Conservation (phyloP, 2,797 vertebrate genomes). For the Aselliscus stoliczkanus region DNA sequence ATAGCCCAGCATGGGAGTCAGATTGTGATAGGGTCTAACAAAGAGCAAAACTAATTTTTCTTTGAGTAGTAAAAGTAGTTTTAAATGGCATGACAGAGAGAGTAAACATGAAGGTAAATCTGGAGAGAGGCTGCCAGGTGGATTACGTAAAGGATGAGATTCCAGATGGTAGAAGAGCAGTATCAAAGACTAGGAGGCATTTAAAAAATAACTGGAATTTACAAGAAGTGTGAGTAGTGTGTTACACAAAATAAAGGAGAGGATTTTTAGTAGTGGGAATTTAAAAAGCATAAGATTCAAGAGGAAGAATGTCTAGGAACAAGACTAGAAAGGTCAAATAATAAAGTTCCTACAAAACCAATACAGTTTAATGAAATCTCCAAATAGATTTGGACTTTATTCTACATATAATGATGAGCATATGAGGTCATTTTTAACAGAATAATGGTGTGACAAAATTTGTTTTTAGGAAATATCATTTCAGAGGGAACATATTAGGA, state of each 20-base stretch:
- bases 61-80: background rate
- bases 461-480: slow-evolving; percentile 3
- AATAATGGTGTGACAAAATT: background rate
- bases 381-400: background rate
- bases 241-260: background rate
- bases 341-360: background rate
- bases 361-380: background rate
- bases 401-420: background rate
- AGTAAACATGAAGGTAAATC: background rate
- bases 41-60: background rate
- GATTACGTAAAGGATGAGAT: background rate
- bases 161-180: background rate
- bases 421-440: background rate
- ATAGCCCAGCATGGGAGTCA: background rate
- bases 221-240: background rate
- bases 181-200: background rate
- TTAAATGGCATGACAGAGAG: background rate
- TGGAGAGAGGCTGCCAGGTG: background rate
- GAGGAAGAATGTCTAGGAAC: background rate
- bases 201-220: background rate
- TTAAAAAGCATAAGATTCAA: background rate
- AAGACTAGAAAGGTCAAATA: background rate
- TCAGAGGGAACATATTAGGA: background rate
- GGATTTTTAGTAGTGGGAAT: background rate
- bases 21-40: background rate